A percentile compares a stretch with the other conserved stretches of the same genome.
These are phyloP conservation scores for Acanthochromis polyacanthus DNA, from an alignment of 2,113 vertebrate genomes.

Conservation along the genomic window DNA sequence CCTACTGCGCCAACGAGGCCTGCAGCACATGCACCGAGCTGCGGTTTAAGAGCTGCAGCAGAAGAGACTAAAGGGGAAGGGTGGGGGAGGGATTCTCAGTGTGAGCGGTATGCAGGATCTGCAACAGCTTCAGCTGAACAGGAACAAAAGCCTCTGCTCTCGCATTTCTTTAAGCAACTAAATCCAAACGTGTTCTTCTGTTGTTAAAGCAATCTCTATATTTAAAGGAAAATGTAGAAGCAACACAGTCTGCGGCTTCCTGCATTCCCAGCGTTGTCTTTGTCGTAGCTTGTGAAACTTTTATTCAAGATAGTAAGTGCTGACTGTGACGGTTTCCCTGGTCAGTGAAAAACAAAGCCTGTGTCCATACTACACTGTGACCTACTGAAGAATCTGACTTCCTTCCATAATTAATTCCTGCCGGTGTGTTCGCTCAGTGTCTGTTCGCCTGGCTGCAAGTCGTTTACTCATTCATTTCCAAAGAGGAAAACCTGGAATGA, in stretches of 20 bases:
- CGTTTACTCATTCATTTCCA: constrained; percentile 14
- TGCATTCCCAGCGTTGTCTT: neutral
- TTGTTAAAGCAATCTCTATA: neutral
- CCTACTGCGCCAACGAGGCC: constrained; percentile 78
- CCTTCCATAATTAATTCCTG: neutral
- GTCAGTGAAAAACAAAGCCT: constrained; percentile 6
- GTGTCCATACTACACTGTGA: neutral
- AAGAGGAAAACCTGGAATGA: constrained; percentile 25
- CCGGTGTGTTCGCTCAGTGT: neutral
- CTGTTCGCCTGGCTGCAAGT: neutral
- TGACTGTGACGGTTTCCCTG: too few species aligned
- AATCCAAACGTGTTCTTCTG: neutral
- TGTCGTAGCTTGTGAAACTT: neutral
- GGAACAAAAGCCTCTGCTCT: neutral
- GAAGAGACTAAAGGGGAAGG: too few species aligned
- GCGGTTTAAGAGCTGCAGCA: constrained; percentile 18
- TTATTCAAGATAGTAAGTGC: constrained; percentile 10
- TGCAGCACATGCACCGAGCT: fast-evolving
- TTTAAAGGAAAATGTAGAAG: neutral
- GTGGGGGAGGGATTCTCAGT: neutral
- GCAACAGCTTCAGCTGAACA: neutral
- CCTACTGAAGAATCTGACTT: neutral
- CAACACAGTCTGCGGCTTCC: neutral
- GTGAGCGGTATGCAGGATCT: neutral
- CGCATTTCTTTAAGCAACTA: neutral